Evolutionary conservation across 1,140 invertebrate species (phyloP).

Genomic region (Ganaspis sp.): DNA sequence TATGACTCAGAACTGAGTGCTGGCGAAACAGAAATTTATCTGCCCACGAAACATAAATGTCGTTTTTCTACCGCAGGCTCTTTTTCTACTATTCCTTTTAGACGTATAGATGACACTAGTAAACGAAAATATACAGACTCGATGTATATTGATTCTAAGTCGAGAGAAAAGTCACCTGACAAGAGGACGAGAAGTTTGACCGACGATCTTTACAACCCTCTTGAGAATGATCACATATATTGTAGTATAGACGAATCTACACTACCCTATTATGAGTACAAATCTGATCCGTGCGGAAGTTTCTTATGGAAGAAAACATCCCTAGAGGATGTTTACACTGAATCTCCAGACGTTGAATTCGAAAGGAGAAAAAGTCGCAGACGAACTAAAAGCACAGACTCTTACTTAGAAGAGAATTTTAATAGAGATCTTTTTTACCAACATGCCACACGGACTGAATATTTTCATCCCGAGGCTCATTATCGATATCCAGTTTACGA

Average conservation of each 20-base stretch:
- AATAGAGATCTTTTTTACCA: slow-evolving; percentile 50
- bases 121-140: slow-evolving; percentile 62
- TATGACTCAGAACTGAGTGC: slow-evolving; percentile 68
- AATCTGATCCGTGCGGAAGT: slow-evolving; percentile 36
- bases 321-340: slow-evolving; percentile 43
- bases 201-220: slow-evolving; percentile 54
- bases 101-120: slow-evolving; percentile 47
- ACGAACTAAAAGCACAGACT: slow-evolving; percentile 65
- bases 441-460: not conserved
- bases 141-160: slow-evolving; percentile 45
- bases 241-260: slow-evolving; percentile 70
- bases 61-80: not conserved
- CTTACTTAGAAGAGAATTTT: slow-evolving; percentile 62
- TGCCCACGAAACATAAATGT: not conserved
- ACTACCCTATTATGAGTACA: slow-evolving; percentile 54
- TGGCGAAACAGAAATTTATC: slow-evolving; percentile 62
- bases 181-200: slow-evolving; percentile 49
- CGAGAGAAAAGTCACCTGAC: slow-evolving; percentile 38
- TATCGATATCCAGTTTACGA: slow-evolving; percentile 15
- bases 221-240: slow-evolving; percentile 68
- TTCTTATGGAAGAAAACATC: slow-evolving; percentile 49
- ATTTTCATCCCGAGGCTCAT: slow-evolving; percentile 2
- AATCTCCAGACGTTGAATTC: slow-evolving; percentile 11
- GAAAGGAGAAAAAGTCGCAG: slow-evolving; percentile 39
- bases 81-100: not conserved